Base-by-base conservation (phyloP, 2,113 vertebrate species). In the Ariopsis seemanni region DNA sequence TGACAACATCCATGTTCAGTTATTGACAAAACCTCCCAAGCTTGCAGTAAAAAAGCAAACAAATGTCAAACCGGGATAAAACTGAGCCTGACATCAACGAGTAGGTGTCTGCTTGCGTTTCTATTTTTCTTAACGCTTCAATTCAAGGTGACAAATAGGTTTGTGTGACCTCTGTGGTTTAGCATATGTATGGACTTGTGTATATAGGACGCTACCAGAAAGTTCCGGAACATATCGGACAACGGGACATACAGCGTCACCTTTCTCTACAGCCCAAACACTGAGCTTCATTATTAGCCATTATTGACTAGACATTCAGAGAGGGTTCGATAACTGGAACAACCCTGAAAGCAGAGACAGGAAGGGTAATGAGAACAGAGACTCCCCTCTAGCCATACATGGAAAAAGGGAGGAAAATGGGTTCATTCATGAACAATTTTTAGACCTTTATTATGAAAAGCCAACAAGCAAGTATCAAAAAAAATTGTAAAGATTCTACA, bases 311-410 rank as follows among this genome's bases (percentile, higher is more conserved):
- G 84, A 18, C 80, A 65, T 67, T 63, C 58, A 62, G 72, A 63
- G 27, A 83, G 72, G 42, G 69, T 83, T 92, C 82, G 48, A 91
- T 90, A 58, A 81, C 84, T 72, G 89, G 86, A 88, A 85, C 79
- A 89, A 80, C 53, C 62, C 84, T 53, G 57, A 80, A 72, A 72
- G 78, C 80, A 81, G 60, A 74, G 55, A 84, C 22, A 12, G 52
- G 27, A 74, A 42, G 55, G 75, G 27, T 82, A 82, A 86, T 63
- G 57, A 53, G 52, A 83, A 74, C 89, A 75, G 83, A 87, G 42
- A 81, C 83, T 52, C 52, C 60, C 69, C 71, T 69, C 53, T 6
- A 30, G 62, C 50, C 57, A 34, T 83, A 65, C 75, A 27, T n/a
- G 12, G 1, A 50, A 67, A 52, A 22, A 52, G 12, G 42, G 4